Evolutionary conservation across 2,888 invertebrate genomes (phyloP).

Genomic region (Parnassius glacialis): DNA sequence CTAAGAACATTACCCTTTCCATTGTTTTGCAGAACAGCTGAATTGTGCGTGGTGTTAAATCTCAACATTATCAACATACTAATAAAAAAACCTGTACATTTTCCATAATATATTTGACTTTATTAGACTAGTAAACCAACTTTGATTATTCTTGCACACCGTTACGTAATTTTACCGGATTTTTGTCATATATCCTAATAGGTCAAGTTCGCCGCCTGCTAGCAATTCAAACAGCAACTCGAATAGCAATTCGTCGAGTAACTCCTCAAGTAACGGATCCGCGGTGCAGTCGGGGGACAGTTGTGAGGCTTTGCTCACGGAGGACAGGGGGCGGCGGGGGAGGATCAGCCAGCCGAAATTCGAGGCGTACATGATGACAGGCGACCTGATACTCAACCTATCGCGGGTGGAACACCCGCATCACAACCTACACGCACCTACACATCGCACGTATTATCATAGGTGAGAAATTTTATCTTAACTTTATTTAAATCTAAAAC

Average conservation of each 20-base stretch:
- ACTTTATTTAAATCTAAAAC: background rate
- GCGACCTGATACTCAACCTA: conserved; percentile 96
- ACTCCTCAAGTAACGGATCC: conserved; percentile 72
- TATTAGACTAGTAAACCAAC: too few species aligned
- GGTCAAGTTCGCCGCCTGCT: conserved; percentile 65
- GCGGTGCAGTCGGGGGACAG: conserved; percentile 79
- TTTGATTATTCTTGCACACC: background rate
- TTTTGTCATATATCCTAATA: conserved; percentile 33
- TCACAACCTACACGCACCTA: conserved; percentile 75
- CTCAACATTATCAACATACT: background rate
- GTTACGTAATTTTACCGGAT: background rate
- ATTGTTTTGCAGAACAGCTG: too few species aligned
- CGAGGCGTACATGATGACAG: conserved; percentile 99
- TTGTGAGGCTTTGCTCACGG: conserved; percentile 64
- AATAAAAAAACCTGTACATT: too few species aligned
- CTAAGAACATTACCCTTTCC: background rate
- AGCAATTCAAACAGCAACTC: conserved; percentile 53
- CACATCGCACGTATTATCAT: conserved; percentile 72
- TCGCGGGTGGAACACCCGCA: conserved; percentile 88
- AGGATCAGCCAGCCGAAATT: conserved; percentile 82
- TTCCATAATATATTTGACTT: too few species aligned
- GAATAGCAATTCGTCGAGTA: conserved; percentile 68
- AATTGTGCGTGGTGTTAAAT: background rate
- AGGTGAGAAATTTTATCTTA: conserved; percentile 43
- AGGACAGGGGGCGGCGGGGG: conserved; percentile 61